Evolutionary conservation across 2,113 vertebrate genomes (phyloP).

Genomic region (Prochilodus magdalenae): DNA sequence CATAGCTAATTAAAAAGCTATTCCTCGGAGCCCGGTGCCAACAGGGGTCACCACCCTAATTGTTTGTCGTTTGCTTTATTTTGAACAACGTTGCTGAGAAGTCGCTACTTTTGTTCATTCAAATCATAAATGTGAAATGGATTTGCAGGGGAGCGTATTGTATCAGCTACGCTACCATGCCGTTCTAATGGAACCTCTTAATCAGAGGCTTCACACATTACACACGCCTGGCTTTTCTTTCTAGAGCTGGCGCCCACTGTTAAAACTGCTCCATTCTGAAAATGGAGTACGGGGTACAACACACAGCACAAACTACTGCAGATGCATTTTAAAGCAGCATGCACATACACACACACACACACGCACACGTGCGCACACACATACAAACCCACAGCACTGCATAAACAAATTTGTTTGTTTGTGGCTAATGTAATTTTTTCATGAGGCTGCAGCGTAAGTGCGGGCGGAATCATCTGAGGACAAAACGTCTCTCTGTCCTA

Average conservation of each 20-base stretch:
- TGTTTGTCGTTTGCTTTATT: conserved; percentile 1
- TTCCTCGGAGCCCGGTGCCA: not conserved
- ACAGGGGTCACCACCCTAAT: conserved; percentile 6
- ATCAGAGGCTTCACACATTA: not conserved
- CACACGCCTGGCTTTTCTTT: not conserved
- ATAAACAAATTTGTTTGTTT: conserved; percentile 25
- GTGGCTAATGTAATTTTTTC: conserved; percentile 8
- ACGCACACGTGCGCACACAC: not conserved
- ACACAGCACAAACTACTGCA: not conserved
- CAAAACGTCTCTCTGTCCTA: conserved; percentile 25
- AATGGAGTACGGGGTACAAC: not conserved
- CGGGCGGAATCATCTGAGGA: conserved; percentile 9
- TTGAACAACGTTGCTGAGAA: not conserved
- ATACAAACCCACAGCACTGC: not conserved
- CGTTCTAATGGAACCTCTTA: not conserved
- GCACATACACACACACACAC: conserved; percentile 2
- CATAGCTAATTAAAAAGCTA: conserved; percentile 17
- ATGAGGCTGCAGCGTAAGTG: not conserved
- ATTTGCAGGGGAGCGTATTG: not conserved
- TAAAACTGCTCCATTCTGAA: no score
- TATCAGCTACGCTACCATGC: not conserved
- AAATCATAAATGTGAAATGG: not conserved
- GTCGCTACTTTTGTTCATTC: not conserved
- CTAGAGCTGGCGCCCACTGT: no score
- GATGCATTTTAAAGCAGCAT: not conserved